These are phyloP conservation scores for Elmis aenea DNA, from an alignment of 2,888 invertebrate species.

Conservation along the genomic window DNA sequence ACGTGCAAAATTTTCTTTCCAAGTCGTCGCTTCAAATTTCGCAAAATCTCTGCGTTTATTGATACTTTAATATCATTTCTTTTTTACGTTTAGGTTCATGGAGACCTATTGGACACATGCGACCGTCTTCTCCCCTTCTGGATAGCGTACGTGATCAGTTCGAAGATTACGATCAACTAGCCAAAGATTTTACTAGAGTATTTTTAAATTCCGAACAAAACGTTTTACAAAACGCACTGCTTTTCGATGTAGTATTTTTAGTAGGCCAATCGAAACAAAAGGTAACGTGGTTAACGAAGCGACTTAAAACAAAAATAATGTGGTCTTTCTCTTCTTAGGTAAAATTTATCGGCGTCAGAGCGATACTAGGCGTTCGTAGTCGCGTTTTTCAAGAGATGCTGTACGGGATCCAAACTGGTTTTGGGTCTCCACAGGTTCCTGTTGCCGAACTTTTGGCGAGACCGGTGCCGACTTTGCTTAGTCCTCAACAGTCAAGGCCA, in stretches of 20 bases:
- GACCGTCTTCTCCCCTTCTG: slow-evolving; percentile 85
- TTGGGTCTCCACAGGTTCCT: slow-evolving; percentile 89
- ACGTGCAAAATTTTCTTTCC: too few relatives aligned
- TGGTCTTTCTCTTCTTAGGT: slow-evolving; percentile 27
- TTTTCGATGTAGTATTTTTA: slow-evolving; percentile 87
- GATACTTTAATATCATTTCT: too few relatives aligned
- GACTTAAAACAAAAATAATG: too few relatives aligned
- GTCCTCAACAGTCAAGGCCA: slow-evolving; percentile 79
- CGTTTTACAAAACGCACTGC: slow-evolving; percentile 68
- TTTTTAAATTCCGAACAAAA: slow-evolving; percentile 83
- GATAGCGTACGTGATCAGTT: slow-evolving; percentile 92
- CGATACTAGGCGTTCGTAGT: slow-evolving; percentile 86
- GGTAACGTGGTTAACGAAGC: slow-evolving; percentile 48
- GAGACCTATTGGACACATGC: slow-evolving; percentile 92
- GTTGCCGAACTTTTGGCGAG: slow-evolving; percentile 82
- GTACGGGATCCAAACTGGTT: slow-evolving; percentile 89
- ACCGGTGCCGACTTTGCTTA: slow-evolving; percentile 80
- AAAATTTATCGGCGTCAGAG: slow-evolving; percentile 84
- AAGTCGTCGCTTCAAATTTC: too few relatives aligned
- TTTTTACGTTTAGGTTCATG: slow-evolving; percentile 69
- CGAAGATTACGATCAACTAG: slow-evolving; percentile 89
- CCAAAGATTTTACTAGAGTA: slow-evolving; percentile 85
- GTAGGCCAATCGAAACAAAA: slow-evolving; percentile 92
- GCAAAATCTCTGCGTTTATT: too few relatives aligned
- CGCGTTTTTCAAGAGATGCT: slow-evolving; percentile 92